phyloP scores from a whole-genome alignment of 2,888 invertebrate species.

The Philaethria dido region DNA sequence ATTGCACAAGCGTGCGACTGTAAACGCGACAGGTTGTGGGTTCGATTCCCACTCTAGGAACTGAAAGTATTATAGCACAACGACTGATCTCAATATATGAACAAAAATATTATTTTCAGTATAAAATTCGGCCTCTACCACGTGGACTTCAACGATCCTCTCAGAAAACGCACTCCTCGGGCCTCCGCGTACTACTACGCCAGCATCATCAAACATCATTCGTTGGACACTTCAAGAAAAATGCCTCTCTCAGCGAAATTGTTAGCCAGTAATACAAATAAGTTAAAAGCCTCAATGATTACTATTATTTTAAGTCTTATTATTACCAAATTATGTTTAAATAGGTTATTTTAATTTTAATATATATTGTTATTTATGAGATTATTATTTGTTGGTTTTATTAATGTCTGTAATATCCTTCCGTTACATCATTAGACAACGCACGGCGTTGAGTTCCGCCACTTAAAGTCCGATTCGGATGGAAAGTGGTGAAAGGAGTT shows the following conservation, averaged over 20 bases:
- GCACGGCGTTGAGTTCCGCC: no score
- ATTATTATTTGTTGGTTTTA: no score
- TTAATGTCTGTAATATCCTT: no score
- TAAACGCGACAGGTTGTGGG: no score
- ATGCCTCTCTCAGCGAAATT: background rate
- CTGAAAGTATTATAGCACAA: background rate
- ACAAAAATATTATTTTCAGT: constrained; percentile 54
- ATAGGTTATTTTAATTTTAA: background rate
- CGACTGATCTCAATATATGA: background rate
- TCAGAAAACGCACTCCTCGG: constrained; percentile 76
- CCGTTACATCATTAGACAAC: no score
- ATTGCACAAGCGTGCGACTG: no score
- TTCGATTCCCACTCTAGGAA: no score
- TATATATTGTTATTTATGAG: no score
- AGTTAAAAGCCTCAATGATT: background rate
- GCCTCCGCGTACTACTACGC: constrained; percentile 50
- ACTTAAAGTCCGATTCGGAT: no score
- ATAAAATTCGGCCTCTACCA: constrained; percentile 85
- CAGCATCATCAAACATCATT: constrained; percentile 45
- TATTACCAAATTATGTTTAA: background rate
- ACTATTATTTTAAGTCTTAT: background rate
- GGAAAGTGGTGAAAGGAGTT: no score
- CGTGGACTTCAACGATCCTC: constrained; percentile 84
- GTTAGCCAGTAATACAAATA: background rate
- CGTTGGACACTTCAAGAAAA: constrained; percentile 31